Conservation (phyloP, 2,797 vertebrate genomes). For the Alectoris magna region DNA sequence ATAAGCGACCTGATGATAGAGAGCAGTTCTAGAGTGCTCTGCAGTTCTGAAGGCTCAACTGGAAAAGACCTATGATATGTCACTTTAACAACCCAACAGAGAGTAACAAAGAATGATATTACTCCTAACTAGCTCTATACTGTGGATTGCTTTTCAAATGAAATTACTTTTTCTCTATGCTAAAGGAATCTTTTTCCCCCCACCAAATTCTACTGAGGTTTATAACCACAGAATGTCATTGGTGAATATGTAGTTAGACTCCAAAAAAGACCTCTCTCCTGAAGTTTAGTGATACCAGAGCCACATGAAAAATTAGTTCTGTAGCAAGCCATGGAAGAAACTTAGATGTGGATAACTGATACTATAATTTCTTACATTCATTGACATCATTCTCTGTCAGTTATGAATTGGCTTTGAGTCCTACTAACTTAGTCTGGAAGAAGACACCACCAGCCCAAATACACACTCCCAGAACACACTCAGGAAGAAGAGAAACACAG, state of each 20-base stretch:
- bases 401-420: not conserved
- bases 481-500: not conserved
- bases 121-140: not conserved
- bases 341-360: not conserved
- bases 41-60: not conserved
- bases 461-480: not conserved
- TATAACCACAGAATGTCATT: not conserved
- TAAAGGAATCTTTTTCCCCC: not conserved
- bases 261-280: not conserved
- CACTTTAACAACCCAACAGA: not conserved
- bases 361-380: not conserved
- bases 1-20: not conserved
- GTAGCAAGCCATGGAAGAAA: not conserved
- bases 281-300: not conserved
- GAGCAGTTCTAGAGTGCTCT: not conserved
- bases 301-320: not conserved
- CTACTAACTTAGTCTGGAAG: not conserved
- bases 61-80: not conserved
- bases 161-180: not conserved
- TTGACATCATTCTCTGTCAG: not conserved
- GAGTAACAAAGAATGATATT: not conserved
- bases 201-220: not conserved
- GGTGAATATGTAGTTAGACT: not conserved
- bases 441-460: not conserved
- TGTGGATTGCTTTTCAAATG: not conserved